Conservation (phyloP, 2,797 vertebrate genomes). For the Poeciliopsis presidionis region DNA sequence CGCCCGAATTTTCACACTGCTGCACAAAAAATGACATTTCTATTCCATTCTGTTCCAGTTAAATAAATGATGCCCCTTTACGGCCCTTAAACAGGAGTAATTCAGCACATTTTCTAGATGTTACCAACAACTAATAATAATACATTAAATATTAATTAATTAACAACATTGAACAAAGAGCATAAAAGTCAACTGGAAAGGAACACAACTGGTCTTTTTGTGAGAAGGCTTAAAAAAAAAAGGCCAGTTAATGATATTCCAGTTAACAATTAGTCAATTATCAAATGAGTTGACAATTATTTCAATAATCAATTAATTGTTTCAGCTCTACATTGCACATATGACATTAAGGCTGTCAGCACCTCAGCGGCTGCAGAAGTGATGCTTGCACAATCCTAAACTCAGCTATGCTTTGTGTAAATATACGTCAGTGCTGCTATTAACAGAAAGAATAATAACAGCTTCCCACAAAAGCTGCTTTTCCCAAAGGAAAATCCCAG, state of each 20-base stretch:
- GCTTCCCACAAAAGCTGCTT: conserved; percentile 55
- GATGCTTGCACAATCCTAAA: conserved; percentile 28
- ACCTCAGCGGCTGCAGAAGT: not conserved
- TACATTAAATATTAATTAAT: not conserved
- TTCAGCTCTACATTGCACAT: not conserved
- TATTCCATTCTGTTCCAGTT: not conserved
- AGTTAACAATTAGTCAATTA: too few relatives aligned
- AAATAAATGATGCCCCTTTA: not conserved
- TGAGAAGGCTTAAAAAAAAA: too few relatives aligned
- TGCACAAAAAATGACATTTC: not conserved
- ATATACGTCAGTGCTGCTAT: conserved; percentile 45
- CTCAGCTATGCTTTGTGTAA: conserved; percentile 24
- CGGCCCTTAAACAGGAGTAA: not conserved
- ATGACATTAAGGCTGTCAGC: not conserved
- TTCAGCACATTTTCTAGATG: not conserved
- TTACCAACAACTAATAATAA: not conserved
- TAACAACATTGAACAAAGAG: too few relatives aligned
- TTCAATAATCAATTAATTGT: not conserved
- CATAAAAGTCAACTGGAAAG: too few relatives aligned
- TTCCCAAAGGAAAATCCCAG: conserved; percentile 55
- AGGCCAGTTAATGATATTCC: too few relatives aligned
- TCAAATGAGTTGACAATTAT: too few relatives aligned
- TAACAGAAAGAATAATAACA: conserved; percentile 56
- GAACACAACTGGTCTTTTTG: too few relatives aligned
- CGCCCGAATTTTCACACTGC: not conserved